These are phyloP conservation scores for Trogon surrucura DNA, from an alignment of 2,113 vertebrate genomes.

Conservation along the genomic window DNA sequence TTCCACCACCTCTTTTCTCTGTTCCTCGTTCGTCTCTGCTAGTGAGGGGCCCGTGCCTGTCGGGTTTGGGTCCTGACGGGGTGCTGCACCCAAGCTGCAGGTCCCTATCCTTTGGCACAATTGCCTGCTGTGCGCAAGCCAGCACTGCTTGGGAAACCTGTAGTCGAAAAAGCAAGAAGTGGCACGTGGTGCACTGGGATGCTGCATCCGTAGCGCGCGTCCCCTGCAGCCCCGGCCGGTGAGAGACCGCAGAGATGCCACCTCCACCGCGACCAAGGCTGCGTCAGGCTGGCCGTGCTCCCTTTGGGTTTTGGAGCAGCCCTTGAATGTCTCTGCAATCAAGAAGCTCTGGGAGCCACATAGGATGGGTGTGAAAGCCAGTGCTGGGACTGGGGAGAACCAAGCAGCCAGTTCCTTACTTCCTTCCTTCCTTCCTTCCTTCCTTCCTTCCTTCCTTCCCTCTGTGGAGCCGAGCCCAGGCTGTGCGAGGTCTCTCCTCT, in stretches of 20 bases:
- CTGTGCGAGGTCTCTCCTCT: background rate
- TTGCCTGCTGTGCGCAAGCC: background rate
- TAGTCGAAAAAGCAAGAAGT: background rate
- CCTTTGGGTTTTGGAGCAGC: background rate
- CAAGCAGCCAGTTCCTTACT: fast-evolving
- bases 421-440: background rate
- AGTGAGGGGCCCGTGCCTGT: fast-evolving
- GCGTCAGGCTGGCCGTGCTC: background rate
- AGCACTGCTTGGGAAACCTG: background rate
- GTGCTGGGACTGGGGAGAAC: fast-evolving
- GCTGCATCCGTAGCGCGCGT: fast-evolving
- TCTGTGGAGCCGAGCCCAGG: fast-evolving
- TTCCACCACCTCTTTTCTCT: background rate
- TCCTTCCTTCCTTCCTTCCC: background rate
- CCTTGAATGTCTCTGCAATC: fast-evolving
- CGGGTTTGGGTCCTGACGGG: background rate
- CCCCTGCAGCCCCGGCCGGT: background rate
- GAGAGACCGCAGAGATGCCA: background rate
- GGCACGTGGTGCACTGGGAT: fast-evolving
- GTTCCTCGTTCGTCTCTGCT: background rate
- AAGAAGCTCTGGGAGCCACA: background rate
- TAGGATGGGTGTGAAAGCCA: background rate
- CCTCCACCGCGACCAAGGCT: background rate
- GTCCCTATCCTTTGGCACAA: too few species aligned
- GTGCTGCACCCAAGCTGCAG: background rate